These are phyloP conservation scores for Siphamia tubifer DNA, from an alignment of 2,113 vertebrate genomes.

Conservation along the genomic window DNA sequence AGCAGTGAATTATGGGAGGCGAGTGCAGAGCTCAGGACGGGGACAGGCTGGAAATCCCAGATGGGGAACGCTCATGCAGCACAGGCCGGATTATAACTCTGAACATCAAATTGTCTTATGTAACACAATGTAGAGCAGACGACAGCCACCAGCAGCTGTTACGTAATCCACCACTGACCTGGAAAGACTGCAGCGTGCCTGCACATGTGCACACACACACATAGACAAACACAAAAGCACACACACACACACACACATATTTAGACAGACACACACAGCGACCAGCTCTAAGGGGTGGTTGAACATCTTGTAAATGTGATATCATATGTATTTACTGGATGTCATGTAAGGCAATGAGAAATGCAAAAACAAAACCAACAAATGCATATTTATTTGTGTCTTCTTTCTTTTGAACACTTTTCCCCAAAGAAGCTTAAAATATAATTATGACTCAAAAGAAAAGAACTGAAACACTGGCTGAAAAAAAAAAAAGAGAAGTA, in stretches of 20 bases:
- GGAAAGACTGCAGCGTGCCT: conserved; percentile 31
- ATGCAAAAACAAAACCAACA: no score
- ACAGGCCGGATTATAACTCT: conserved; percentile 70
- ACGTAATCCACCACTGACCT: conserved; percentile 68
- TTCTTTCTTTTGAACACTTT: no score
- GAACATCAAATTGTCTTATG: conserved; percentile 78
- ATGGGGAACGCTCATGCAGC: conserved; percentile 47
- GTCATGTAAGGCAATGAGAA: no score
- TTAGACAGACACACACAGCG: background rate
- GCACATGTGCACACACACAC: conserved; percentile 9
- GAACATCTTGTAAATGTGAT: no score
- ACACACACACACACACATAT: background rate
- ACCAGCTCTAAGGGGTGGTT: no score
- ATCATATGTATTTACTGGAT: no score
- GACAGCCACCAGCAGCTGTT: conserved; percentile 64
- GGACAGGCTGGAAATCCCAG: conserved; percentile 58
- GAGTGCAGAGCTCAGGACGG: background rate
- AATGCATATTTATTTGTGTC: no score
- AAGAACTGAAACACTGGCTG: no score
- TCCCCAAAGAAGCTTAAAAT: no score
- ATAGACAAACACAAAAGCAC: background rate
- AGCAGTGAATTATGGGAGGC: background rate
- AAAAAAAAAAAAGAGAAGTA: no score
- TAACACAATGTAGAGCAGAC: conserved; percentile 71
- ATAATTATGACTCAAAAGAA: no score